These are phyloP conservation scores for Poeciliopsis gracilis DNA, from an alignment of 2,797 vertebrate genomes.

Conservation along the genomic window DNA sequence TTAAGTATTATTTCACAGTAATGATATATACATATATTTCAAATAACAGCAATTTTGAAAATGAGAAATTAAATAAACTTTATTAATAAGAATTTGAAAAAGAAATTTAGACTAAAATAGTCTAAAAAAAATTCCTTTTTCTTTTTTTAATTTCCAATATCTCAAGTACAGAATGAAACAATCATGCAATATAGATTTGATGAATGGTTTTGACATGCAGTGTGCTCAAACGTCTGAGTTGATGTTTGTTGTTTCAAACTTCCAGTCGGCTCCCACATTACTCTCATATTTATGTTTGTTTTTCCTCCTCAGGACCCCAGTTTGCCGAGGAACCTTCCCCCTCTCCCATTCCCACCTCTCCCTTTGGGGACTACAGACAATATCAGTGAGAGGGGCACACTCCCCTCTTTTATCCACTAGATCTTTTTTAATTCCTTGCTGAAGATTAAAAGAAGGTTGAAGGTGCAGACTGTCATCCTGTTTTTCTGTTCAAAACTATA, in stretches of 20 bases:
- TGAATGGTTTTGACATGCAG: not conserved
- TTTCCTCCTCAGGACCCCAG: constrained; percentile 83
- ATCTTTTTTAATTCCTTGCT: constrained; percentile 79
- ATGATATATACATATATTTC: too few relatives aligned
- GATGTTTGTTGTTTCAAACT: not conserved
- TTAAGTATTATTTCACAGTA: not conserved
- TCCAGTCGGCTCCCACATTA: not conserved
- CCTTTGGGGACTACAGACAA: constrained; percentile 91
- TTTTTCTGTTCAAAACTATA: constrained; percentile 41
- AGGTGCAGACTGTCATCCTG: constrained; percentile 46
- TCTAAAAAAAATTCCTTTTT: not conserved
- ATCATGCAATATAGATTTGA: not conserved
- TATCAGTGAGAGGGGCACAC: constrained; percentile 85
- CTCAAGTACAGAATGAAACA: not conserved
- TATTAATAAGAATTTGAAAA: not conserved
- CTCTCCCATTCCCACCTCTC: constrained; percentile 80
- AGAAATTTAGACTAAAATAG: not conserved
- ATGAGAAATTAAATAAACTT: not conserved
- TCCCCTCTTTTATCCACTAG: constrained; percentile 40
- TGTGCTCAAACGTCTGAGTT: not conserved
- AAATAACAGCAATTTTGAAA: not conserved
- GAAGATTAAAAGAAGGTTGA: constrained; percentile 61
- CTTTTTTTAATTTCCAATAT: not conserved
- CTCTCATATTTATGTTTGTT: not conserved
- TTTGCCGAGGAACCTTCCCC: constrained; percentile 87